A percentile compares a stretch with the other conserved stretches of the same genome.
Conservation (phyloP, 2,113 vertebrate species). For the zebrafish (Danio rerio) region DNA sequence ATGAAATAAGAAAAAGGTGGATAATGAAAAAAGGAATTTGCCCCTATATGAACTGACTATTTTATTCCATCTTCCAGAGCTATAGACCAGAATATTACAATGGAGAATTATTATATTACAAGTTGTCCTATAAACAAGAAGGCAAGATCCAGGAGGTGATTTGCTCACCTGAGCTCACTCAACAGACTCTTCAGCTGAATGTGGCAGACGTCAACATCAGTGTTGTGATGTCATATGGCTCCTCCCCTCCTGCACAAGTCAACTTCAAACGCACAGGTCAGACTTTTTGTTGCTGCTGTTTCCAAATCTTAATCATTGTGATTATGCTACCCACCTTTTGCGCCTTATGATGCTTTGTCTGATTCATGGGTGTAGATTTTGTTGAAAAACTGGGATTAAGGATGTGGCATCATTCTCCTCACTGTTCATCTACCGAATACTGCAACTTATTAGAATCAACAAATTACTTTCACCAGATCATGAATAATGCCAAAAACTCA, state of each 20-base stretch:
- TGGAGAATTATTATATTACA: conserved; percentile 63
- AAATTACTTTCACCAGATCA: too few species aligned
- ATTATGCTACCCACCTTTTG: too few species aligned
- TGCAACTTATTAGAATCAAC: too few species aligned
- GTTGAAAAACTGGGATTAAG: too few species aligned
- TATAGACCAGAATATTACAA: conserved; percentile 61
- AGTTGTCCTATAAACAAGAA: conserved; percentile 51
- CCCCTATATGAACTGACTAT: background rate
- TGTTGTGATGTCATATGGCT: conserved; percentile 69
- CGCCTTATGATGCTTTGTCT: too few species aligned
- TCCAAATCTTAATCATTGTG: too few species aligned
- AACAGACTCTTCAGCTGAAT: conserved; percentile 59
- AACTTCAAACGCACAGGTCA: conserved; percentile 70
- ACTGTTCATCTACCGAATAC: too few species aligned
- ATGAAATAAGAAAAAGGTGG: too few species aligned
- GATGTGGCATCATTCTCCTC: too few species aligned
- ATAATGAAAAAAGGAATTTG: too few species aligned
- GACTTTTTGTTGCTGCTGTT: background rate
- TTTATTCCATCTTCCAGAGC: conserved; percentile 59
- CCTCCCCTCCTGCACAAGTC: conserved; percentile 66
- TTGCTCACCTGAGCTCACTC: conserved; percentile 50
- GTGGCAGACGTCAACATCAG: conserved; percentile 61
- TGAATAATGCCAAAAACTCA: too few species aligned
- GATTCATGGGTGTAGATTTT: too few species aligned
- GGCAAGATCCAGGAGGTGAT: conserved; percentile 38